Evolutionary conservation across 2,113 vertebrate species (phyloP).

Genomic region (Manacus vitellinus): DNA sequence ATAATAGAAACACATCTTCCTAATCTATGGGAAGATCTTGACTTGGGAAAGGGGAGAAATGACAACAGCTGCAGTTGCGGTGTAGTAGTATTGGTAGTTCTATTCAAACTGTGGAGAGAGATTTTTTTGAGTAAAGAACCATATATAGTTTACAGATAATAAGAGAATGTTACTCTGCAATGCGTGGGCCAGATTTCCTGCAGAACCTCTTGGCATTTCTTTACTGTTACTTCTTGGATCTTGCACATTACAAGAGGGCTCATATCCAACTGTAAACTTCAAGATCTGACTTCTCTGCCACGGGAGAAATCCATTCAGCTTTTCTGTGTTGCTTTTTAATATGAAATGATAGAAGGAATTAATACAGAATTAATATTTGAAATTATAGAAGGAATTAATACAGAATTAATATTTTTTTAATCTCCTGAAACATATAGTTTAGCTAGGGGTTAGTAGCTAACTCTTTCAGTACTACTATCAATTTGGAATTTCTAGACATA

Average conservation of each 20-base stretch:
- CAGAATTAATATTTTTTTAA: neutral
- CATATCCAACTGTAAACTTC: neutral
- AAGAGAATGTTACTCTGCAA: neutral
- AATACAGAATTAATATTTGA: neutral
- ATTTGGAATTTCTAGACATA: neutral
- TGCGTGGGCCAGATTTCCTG: neutral
- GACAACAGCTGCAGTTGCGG: neutral
- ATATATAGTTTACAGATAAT: neutral
- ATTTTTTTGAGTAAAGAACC: neutral
- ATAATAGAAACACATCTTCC: neutral
- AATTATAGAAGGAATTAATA: neutral
- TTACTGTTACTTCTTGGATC: neutral
- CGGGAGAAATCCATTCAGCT: neutral
- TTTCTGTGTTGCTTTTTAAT: neutral
- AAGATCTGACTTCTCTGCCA: neutral
- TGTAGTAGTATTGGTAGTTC: neutral
- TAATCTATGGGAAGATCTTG: neutral
- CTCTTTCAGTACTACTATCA: neutral
- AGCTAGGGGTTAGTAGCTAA: neutral
- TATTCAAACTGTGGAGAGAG: neutral
- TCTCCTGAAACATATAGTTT: neutral
- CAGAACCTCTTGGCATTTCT: neutral
- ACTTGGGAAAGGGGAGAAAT: neutral
- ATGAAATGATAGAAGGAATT: neutral
- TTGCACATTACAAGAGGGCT: neutral